Evolutionary conservation across 2,113 vertebrate species (phyloP), one percentile per base, ranked within the genome.

Genomic region (Halcyon malimbica): DNA sequence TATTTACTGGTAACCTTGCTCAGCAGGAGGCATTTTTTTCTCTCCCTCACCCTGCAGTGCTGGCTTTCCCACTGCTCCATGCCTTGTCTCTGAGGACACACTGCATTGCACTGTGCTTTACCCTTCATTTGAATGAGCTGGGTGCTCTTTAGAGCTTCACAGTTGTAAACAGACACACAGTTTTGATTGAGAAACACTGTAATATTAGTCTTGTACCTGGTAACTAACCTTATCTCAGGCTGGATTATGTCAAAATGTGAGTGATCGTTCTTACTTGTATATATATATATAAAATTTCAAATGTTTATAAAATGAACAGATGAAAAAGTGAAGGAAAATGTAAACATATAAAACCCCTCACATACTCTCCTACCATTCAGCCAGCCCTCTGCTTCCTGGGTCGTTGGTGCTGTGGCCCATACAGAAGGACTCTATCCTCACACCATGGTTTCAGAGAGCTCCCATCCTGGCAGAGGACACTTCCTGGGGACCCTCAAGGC

Each of bases 81-180:
- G 4, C 57, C 31, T 65, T 8, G 53, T 82, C 79, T 85, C 78
- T 80, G 28, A 68, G 53, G 79, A 53, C 62, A 92, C 78, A 59
- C 78, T 54, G 85, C 56, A 28, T 7, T 85, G 79, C 53, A 50
- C 3, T 3, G 39, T 51, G 62, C 71, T 48, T 68, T 85, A 8
- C 6, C 8, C 42, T 75, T 73, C 62, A 57, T 68, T 75, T 29
- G 76, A 73, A 90, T 64, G 71, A 90, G 63, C 53, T 86, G 59
- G 35, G 39, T 86, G 89, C 83, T 92, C 83, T 53, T 95, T 88
- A 95, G 88, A 92, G 67, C 67, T 24, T 94, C 75, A 48, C 57
- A 20, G 62, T 64, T 75, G 71, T 8, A 76, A 78, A 70, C 17
- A 90, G 92, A 75, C 57, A 9, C 2, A 4, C 67, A 35, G 17